Percentiles rank a stretch among this genome's conserved stretches.
These are phyloP conservation scores for Hartigia nigra DNA, from an alignment of 2,888 invertebrate species.

Conservation along the genomic window DNA sequence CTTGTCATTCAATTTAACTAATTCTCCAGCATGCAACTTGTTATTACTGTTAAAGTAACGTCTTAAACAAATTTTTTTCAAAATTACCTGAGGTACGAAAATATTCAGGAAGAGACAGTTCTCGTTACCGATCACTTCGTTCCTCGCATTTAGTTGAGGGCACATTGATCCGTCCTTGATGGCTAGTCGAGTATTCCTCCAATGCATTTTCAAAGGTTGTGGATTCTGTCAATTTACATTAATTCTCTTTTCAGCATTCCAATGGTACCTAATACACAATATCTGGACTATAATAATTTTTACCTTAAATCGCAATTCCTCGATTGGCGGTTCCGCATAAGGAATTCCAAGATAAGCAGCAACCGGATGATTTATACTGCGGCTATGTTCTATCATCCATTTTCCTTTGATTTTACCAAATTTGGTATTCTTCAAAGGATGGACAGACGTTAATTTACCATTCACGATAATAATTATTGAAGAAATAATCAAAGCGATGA, in stretches of 20 bases:
- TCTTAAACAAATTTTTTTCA: background rate
- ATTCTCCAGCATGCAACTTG: background rate
- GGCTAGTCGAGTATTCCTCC: conserved; percentile 34
- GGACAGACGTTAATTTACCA: background rate
- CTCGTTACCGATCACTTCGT: conserved; percentile 43
- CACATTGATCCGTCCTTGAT: conserved; percentile 47
- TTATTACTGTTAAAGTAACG: background rate
- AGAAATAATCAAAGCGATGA: background rate
- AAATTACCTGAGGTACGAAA: conserved; percentile 52
- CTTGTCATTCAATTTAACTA: conserved; percentile 40
- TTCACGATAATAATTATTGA: background rate
- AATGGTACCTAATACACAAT: background rate
- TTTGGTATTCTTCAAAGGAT: background rate
- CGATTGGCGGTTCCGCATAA: conserved; percentile 54
- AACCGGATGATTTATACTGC: background rate
- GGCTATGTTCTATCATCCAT: conserved; percentile 25
- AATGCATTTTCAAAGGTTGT: conserved; percentile 43
- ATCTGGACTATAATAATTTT: too few relatives aligned
- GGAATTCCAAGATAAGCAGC: conserved; percentile 56
- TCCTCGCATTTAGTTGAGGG: conserved; percentile 33
- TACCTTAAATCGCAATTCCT: conserved; percentile 54
- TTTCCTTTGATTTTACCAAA: conserved; percentile 33
- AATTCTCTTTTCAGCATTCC: background rate
- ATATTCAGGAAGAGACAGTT: conserved; percentile 58
- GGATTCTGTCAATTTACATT: conserved; percentile 33